Evolutionary conservation across 2,797 vertebrate genomes (phyloP).

Genomic region (Crotalus adamanteus): DNA sequence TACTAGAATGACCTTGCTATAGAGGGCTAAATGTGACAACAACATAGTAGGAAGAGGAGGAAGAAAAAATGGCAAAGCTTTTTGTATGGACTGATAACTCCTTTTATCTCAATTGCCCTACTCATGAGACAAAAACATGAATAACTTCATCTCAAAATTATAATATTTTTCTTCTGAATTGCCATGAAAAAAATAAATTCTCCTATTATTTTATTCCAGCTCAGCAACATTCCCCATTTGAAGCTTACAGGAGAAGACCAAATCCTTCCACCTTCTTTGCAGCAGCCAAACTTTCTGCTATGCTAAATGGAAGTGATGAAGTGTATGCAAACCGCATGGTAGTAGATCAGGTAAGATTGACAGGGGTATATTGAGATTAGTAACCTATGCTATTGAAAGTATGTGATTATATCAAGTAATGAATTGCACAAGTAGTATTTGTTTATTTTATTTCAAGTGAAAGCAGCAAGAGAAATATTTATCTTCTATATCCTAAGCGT

Average conservation of each 20-base stretch:
- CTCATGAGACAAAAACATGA: neutral
- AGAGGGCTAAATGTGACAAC: neutral
- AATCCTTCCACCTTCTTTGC: slow-evolving; percentile 73
- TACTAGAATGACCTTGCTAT: neutral
- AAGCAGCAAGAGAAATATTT: neutral
- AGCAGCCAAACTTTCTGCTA: slow-evolving; percentile 73
- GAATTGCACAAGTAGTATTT: neutral
- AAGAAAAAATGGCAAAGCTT: neutral
- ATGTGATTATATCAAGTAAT: neutral
- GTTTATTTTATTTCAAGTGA: neutral
- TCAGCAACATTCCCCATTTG: slow-evolving; percentile 75
- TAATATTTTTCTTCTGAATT: neutral
- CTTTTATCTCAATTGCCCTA: neutral
- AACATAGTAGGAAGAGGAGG: neutral
- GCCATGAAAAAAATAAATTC: slow-evolving; percentile 26
- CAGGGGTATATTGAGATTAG: neutral
- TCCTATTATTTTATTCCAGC: slow-evolving; percentile 68
- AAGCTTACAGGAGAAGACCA: slow-evolving; percentile 74
- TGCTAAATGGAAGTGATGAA: slow-evolving; percentile 83
- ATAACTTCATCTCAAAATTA: neutral
- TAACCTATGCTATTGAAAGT: neutral
- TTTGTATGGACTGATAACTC: neutral
- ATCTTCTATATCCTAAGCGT: neutral
- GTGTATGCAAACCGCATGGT: slow-evolving; percentile 78
- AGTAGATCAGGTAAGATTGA: slow-evolving; percentile 69